phyloP scores from a whole-genome alignment of 2,888 invertebrate species.

The Catocala sponsa region DNA sequence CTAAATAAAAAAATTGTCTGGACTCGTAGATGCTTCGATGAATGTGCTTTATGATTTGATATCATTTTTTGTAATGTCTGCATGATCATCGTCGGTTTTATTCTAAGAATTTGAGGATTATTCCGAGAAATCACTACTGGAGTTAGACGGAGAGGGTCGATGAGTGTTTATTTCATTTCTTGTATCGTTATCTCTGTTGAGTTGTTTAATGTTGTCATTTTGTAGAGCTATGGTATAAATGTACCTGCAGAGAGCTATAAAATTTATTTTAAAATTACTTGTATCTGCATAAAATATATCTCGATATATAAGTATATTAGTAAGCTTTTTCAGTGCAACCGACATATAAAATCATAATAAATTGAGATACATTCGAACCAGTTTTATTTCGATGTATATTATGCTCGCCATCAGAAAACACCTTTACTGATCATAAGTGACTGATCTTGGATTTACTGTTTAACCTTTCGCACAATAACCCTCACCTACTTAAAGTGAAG shows the following conservation, averaged over 20 bases:
- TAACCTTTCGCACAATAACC: conserved; percentile 49
- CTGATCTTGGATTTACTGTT: conserved; percentile 45
- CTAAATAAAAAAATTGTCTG: conserved; percentile 44
- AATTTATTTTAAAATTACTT: too few species aligned
- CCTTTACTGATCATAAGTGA: conserved; percentile 26
- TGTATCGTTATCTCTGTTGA: neutral
- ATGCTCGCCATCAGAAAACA: conserved; percentile 7
- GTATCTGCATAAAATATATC: too few species aligned
- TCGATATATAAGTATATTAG: too few species aligned
- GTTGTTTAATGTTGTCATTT: neutral
- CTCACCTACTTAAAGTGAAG: conserved; percentile 50
- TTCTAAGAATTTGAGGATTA: neutral
- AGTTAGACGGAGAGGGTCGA: neutral
- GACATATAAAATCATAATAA: too few species aligned
- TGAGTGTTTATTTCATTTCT: neutral
- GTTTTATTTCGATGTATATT: neutral
- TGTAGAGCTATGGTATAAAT: too few species aligned
- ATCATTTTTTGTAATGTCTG: conserved; percentile 18
- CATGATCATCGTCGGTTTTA: conserved; percentile 1
- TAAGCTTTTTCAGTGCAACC: too few species aligned
- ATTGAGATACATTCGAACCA: neutral
- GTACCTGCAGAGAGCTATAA: too few species aligned
- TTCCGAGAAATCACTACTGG: conserved; percentile 2
- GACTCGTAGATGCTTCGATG: conserved; percentile 17
- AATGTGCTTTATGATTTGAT: conserved; percentile 14